Conservation (phyloP, 2,797 vertebrate genomes). For the Mormyrus hasselquistii region DNA sequence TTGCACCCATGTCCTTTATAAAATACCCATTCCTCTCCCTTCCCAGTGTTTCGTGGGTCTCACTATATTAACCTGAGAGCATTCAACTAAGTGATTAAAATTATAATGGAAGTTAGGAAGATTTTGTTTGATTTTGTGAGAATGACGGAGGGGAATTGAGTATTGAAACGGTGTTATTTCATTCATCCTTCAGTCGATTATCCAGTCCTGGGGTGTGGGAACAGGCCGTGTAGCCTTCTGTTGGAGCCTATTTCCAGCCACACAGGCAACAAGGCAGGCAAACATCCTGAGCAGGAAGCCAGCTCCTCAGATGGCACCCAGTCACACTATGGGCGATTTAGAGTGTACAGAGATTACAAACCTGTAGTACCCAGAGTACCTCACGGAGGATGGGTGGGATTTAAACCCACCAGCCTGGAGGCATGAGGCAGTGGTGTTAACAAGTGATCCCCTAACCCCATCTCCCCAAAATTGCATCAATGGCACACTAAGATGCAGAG, state of each 20-base stretch:
- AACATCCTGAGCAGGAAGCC: neutral
- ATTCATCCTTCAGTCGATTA: neutral
- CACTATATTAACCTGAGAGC: neutral
- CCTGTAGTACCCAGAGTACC: neutral
- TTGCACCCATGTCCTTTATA: neutral
- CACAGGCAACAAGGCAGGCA: neutral
- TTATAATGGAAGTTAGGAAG: neutral
- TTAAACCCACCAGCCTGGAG: neutral
- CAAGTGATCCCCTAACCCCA: neutral
- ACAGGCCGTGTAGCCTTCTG: neutral
- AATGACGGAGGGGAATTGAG: neutral
- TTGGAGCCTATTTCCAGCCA: neutral
- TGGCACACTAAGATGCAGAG: neutral
- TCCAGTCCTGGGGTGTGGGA: neutral
- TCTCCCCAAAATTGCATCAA: neutral
- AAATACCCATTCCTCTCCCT: neutral
- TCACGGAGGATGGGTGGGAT: neutral
- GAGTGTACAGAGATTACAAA: neutral
- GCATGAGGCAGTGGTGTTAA: neutral
- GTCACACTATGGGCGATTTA: neutral
- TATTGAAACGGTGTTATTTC: neutral
- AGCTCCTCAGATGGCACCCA: neutral
- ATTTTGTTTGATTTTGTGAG: neutral
- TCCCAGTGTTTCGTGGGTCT: neutral
- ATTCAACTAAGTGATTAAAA: neutral